Evolutionary conservation across 2,888 invertebrate genomes (phyloP).

Genomic region (Tenthredo scrophulariae): DNA sequence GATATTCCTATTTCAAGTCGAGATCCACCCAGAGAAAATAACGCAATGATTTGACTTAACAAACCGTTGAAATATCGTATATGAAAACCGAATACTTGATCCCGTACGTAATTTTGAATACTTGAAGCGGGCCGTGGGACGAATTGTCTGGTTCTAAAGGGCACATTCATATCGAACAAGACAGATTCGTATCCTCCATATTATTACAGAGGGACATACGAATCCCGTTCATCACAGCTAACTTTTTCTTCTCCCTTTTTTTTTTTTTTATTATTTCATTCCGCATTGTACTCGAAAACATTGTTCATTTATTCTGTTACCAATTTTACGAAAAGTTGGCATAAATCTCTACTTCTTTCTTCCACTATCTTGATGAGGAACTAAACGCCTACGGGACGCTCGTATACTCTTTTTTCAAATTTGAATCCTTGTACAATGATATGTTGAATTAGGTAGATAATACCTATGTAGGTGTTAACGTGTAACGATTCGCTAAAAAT

Average conservation of each 20-base stretch:
- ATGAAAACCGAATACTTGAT: slow-evolving; percentile 16
- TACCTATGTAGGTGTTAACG: not conserved
- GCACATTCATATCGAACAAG: slow-evolving; percentile 10
- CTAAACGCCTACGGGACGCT: slow-evolving; percentile 19
- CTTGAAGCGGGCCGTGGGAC: not conserved
- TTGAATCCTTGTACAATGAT: not conserved
- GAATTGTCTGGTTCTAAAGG: slow-evolving; percentile 25
- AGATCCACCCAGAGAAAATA: slow-evolving; percentile 18
- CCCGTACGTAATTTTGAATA: not conserved
- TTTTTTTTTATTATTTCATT: not conserved
- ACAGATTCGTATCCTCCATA: slow-evolving; percentile 15
- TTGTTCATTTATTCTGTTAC: not conserved
- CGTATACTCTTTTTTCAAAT: slow-evolving; percentile 21
- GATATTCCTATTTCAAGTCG: slow-evolving; percentile 18
- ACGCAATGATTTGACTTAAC: not conserved
- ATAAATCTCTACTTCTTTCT: not conserved
- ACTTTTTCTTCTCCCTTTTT: not conserved
- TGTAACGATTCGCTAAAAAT: slow-evolving; percentile 14
- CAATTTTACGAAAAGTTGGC: slow-evolving; percentile 8
- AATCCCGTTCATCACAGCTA: not conserved
- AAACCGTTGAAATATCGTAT: not conserved
- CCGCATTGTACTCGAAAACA: not conserved
- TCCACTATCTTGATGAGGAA: not conserved
- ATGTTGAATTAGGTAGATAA: not conserved
- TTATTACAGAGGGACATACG: not conserved